phyloP scores from a whole-genome alignment of 2,888 invertebrate species.

The Aporophyla nigra region DNA sequence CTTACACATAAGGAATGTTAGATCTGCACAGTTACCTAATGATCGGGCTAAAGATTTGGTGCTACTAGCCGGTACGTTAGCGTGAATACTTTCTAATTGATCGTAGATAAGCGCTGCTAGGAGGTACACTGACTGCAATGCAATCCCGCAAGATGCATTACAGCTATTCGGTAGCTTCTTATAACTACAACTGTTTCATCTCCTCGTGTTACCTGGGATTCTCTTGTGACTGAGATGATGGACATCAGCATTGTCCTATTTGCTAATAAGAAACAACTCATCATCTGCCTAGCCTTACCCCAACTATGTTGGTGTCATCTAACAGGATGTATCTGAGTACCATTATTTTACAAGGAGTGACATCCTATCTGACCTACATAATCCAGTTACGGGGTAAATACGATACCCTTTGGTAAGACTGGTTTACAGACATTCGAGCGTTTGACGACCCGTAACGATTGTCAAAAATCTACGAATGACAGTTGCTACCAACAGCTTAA shows the following conservation, averaged over 20 bases:
- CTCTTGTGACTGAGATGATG: not conserved
- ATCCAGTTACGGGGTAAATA: too few species aligned
- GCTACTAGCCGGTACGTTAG: slow-evolving; percentile 20
- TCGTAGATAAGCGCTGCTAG: slow-evolving; percentile 45
- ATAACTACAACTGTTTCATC: not conserved
- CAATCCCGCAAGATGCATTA: slow-evolving; percentile 15
- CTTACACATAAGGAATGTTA: slow-evolving; percentile 30
- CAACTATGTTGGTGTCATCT: too few species aligned
- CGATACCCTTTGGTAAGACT: too few species aligned
- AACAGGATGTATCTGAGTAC: too few species aligned
- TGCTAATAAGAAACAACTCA: not conserved
- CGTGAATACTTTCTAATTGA: slow-evolving; percentile 56
- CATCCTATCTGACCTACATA: too few species aligned
- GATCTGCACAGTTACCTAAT: slow-evolving; percentile 42
- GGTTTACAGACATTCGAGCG: too few species aligned
- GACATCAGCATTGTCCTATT: not conserved
- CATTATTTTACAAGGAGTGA: too few species aligned
- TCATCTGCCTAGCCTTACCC: too few species aligned
- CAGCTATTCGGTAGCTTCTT: not conserved
- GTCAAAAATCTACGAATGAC: too few species aligned
- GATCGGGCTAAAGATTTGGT: slow-evolving; percentile 38
- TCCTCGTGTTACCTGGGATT: not conserved
- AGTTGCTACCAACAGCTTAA: too few species aligned
- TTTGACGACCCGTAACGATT: too few species aligned
- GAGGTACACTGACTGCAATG: slow-evolving; percentile 13